A percentile compares a stretch with the other conserved stretches of the same genome.
Evolutionary conservation across 2,113 vertebrate genomes (phyloP).

Genomic region (Tricholaema leucomelas): DNA sequence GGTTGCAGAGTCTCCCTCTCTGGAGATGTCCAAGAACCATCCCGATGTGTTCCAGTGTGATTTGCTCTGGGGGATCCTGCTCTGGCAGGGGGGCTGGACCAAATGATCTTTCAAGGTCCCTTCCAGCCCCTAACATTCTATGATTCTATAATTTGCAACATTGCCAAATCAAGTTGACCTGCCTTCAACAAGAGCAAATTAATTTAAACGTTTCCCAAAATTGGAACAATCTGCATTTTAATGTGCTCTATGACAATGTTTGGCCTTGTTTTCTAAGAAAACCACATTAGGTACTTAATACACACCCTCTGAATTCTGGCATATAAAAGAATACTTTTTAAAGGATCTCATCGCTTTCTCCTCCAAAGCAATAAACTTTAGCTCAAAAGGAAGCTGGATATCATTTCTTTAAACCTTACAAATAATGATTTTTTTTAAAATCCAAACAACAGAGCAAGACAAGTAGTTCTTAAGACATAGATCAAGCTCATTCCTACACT

Average conservation of each 20-base stretch:
- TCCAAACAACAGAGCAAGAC: background rate
- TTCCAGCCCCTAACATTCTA: too few relatives aligned
- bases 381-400: background rate
- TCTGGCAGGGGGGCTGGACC: too few relatives aligned
- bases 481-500: background rate
- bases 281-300: background rate
- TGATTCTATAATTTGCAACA: background rate
- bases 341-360: accelerated
- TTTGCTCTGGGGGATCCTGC: too few relatives aligned
- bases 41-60: too few relatives aligned
- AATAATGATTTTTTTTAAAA: background rate
- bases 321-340: background rate
- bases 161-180: background rate
- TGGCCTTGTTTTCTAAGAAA: background rate
- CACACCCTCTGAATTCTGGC: background rate
- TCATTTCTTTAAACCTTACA: background rate
- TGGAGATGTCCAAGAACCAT: too few relatives aligned
- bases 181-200: background rate
- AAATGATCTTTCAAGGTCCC: too few relatives aligned
- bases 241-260: background rate
- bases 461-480: background rate
- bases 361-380: background rate
- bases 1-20: too few relatives aligned
- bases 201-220: background rate
- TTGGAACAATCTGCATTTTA: background rate